phyloP scores from a whole-genome alignment of 2,113 vertebrate genomes.

The Paramormyrops kingsleyae region DNA sequence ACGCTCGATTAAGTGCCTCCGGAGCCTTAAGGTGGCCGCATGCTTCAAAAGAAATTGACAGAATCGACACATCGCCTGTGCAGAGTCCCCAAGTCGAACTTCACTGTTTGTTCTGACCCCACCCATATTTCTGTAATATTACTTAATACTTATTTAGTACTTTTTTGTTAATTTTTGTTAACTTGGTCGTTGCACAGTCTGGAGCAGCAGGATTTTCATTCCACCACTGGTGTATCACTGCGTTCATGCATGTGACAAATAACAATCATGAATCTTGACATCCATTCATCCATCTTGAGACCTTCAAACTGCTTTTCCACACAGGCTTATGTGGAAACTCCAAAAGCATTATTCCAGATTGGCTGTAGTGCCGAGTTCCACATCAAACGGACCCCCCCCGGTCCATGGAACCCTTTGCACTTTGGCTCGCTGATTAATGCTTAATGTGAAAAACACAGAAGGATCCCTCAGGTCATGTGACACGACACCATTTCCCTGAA shows the following conservation, averaged over 20 bases:
- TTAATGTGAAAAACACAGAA: background rate
- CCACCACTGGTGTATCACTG: background rate
- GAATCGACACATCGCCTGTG: too few relatives aligned
- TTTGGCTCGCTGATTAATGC: background rate
- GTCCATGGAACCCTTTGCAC: background rate
- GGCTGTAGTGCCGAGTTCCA: background rate
- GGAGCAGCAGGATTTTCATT: background rate
- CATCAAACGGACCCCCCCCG: background rate
- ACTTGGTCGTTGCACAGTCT: background rate
- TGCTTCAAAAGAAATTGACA: too few relatives aligned
- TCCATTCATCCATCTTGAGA: background rate
- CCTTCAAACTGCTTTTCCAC: background rate
- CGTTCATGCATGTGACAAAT: background rate
- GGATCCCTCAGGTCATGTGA: background rate
- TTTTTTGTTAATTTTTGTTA: background rate
- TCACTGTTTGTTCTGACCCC: background rate
- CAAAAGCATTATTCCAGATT: background rate
- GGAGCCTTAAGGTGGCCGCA: too few relatives aligned
- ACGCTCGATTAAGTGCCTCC: too few relatives aligned
- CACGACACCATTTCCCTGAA: background rate
- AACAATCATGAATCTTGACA: background rate
- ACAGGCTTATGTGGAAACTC: background rate
- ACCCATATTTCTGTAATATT: background rate
- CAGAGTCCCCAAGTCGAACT: background rate
- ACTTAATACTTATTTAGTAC: background rate